Percentiles rank a stretch among this genome's conserved stretches.
Conservation (phyloP, 2,797 vertebrate species). For the Siniperca obscura region DNA sequence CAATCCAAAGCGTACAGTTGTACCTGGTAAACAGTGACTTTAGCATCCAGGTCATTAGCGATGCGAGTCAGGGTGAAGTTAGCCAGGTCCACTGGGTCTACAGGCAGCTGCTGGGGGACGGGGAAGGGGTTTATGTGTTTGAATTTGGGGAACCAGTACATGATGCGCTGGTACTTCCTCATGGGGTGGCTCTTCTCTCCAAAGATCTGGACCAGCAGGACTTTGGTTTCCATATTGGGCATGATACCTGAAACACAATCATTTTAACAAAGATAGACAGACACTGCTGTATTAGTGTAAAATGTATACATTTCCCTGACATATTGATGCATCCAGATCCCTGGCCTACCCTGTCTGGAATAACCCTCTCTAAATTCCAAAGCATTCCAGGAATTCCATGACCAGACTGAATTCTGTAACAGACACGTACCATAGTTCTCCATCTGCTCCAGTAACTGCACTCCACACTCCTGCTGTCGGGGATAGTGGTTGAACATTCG, state of each 20-base stretch:
- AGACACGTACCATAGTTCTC: constrained; percentile 87
- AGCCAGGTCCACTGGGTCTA: constrained; percentile 87
- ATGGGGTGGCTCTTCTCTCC: constrained; percentile 88
- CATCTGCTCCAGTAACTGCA: constrained; percentile 92
- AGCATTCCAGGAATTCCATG: background rate
- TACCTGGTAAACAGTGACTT: constrained; percentile 90
- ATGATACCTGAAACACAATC: constrained; percentile 83
- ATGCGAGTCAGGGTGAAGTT: constrained; percentile 86
- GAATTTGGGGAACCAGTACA: constrained; percentile 93
- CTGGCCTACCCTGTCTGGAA: background rate
- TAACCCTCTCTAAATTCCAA: background rate
- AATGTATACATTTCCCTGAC: background rate
- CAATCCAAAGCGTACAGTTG: background rate
- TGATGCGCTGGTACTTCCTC: constrained; percentile 89
- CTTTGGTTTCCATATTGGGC: constrained; percentile 89
- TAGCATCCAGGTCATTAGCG: constrained; percentile 83
- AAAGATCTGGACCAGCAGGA: constrained; percentile 89
- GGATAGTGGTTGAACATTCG: constrained; percentile 92
- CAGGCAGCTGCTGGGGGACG: constrained; percentile 82
- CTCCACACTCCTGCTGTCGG: constrained; percentile 91
- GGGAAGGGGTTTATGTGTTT: constrained; percentile 89
- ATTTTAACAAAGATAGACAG: background rate
- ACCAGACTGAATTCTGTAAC: background rate
- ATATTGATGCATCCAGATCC: background rate
- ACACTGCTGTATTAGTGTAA: background rate